These are phyloP conservation scores for Hemibagrus wyckioides DNA, from an alignment of 2,113 vertebrate genomes.

Conservation along the genomic window DNA sequence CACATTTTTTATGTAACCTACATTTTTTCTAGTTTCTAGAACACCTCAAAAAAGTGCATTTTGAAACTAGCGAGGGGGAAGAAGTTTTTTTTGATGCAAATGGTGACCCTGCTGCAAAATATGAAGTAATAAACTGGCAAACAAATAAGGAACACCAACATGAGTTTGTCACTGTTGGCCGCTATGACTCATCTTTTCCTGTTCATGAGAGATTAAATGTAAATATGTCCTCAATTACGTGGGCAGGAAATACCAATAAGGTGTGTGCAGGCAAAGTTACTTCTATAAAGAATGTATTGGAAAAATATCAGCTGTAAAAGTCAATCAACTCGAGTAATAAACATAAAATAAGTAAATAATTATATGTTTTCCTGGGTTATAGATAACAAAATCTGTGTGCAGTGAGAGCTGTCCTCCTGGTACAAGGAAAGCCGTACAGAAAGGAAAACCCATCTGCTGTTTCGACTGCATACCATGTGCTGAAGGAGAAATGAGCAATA, in stretches of 20 bases:
- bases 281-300: background rate
- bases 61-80: constrained; percentile 62
- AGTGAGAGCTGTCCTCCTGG: constrained; percentile 57
- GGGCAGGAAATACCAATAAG: constrained; percentile 8
- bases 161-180: constrained; percentile 55
- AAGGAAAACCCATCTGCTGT: constrained; percentile 56
- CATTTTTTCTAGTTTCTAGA: constrained; percentile 62
- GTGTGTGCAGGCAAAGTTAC: background rate
- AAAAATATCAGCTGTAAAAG: background rate
- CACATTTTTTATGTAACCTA: background rate
- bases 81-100: constrained; percentile 71
- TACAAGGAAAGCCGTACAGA: constrained; percentile 54
- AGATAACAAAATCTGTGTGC: constrained; percentile 52
- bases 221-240: constrained; percentile 29
- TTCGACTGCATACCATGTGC: constrained; percentile 61
- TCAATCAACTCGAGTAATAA: background rate
- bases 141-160: constrained; percentile 55
- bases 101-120: constrained; percentile 67
- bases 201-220: constrained; percentile 14
- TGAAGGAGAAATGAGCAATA: constrained; percentile 58
- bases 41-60: constrained; percentile 66
- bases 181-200: constrained; percentile 56
- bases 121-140: constrained; percentile 76
- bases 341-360: background rate
- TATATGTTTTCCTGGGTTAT: background rate